A percentile compares a stretch with the other conserved stretches of the same genome.
Evolutionary conservation across 2,113 vertebrate genomes (phyloP).

Genomic region (Monarcha castaneiventris): DNA sequence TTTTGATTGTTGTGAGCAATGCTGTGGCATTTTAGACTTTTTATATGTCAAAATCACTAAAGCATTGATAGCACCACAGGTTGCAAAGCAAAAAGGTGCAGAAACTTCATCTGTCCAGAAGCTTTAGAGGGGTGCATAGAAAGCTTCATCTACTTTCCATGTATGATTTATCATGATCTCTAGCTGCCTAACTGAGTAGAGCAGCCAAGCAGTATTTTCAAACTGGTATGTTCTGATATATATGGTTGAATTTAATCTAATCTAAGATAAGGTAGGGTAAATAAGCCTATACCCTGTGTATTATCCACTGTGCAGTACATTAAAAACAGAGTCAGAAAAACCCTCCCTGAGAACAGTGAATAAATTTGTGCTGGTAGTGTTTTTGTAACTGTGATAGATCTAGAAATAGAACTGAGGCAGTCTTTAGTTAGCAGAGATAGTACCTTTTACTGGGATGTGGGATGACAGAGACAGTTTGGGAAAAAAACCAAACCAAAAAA

Average conservation of each 20-base stretch:
- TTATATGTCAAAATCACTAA: background rate
- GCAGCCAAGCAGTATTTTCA: background rate
- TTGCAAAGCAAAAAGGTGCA: background rate
- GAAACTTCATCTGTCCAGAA: background rate
- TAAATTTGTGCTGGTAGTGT: conserved; percentile 15
- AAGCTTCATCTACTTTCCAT: background rate
- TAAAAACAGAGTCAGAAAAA: conserved; percentile 33
- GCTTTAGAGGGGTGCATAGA: background rate
- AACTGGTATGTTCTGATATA: background rate
- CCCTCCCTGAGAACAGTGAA: background rate
- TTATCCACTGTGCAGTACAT: background rate
- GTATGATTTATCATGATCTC: background rate
- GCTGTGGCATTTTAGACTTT: background rate
- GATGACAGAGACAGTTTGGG: background rate
- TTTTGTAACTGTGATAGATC: conserved; percentile 2
- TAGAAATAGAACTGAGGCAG: conserved; percentile 14
- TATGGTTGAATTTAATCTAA: conserved; percentile 14
- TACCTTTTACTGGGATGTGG: background rate
- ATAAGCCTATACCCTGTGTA: background rate
- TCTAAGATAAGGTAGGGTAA: conserved; percentile 7
- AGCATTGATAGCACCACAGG: background rate
- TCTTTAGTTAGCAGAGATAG: background rate
- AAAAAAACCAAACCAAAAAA: background rate
- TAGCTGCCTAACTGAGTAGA: background rate
- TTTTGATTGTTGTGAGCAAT: background rate